phyloP scores from a whole-genome alignment of 2,797 vertebrate genomes.

The Acrossocheilus fasciatus region DNA sequence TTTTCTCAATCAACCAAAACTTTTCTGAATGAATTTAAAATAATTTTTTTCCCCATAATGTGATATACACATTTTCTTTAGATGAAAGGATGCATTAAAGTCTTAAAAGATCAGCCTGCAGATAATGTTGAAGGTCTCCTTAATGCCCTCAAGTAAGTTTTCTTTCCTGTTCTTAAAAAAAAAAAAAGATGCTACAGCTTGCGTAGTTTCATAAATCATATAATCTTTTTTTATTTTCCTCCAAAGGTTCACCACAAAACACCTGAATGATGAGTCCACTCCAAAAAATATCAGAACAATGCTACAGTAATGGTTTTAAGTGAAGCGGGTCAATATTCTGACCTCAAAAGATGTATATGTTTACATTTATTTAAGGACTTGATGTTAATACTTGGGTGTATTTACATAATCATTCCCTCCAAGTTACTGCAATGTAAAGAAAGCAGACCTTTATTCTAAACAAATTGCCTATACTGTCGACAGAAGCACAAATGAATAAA shows the following conservation, averaged over 20 bases:
- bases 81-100: slow-evolving; percentile 93
- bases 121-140: slow-evolving; percentile 97
- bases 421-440: slow-evolving; percentile 78
- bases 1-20: background rate
- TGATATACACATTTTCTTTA: slow-evolving; percentile 62
- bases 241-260: slow-evolving; percentile 96
- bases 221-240: slow-evolving; percentile 42
- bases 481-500: slow-evolving; percentile 77
- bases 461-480: slow-evolving; percentile 72
- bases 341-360: slow-evolving; percentile 99
- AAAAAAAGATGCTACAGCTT: background rate
- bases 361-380: slow-evolving; percentile 99
- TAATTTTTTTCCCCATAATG: background rate
- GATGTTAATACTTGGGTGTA: slow-evolving; percentile 95
- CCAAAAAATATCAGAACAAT: slow-evolving; percentile 97
- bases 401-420: slow-evolving; percentile 92
- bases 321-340: slow-evolving; percentile 90
- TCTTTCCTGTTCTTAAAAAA: background rate
- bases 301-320: slow-evolving; percentile 90
- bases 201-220: background rate
- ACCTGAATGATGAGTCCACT: slow-evolving; percentile 98
- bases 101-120: slow-evolving; percentile 95
- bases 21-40: background rate
- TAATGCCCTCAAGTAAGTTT: slow-evolving; percentile 94
- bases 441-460: slow-evolving; percentile 72